Base-by-base conservation (phyloP, 1,140 invertebrate genomes). In the Popillia japonica region DNA sequence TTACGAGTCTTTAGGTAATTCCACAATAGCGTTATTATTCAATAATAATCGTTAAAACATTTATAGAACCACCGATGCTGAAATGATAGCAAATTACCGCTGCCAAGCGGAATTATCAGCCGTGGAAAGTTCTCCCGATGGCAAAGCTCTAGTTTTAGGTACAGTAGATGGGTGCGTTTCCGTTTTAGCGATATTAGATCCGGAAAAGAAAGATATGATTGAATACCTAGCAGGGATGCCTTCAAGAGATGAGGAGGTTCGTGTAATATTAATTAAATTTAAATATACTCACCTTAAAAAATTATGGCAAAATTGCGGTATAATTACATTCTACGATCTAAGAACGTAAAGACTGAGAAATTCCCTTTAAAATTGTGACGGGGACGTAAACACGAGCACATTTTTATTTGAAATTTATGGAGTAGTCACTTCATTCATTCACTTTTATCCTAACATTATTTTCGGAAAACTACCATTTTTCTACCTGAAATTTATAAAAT, bases 161-260 rank as follows among this genome's bases (percentile, higher is more conserved):
- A 97, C 96, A 0, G 94, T 98, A 6, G 97, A 99, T 86, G 97
- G 97, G 7, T 98, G 96, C 85, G 90, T 99, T 42, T 96, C 96
- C 0, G 93, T 97, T n/a, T 86, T 99, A 40, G 93, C 94, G 11
- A 95, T 99, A 82, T 94, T 95, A 0, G 97, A 99, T 89, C 93
- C 95, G 0, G 85, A 87, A 8, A 91, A 90, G 75, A 84, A 87
- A 10, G 90, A 91, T 81, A 91, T 92, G 87, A 87, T 89, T 78
- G 89, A 92, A n/a, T 94, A 92, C 85, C 86, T 95, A 6, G 87
- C 87, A 27, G 87, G 87, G 41, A 88, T 95, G 79, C 94, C 94
- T 0, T 94, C 93, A 0, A 88, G 94, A 79, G 92, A 94, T 83
- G 91, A 92, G 83, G 88, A 92, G 85, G 92, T 92, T 86, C 78